Base-by-base conservation (phyloP, 64 coral and sea anemone genomes). In the Dendronephthya gigantea region DNA sequence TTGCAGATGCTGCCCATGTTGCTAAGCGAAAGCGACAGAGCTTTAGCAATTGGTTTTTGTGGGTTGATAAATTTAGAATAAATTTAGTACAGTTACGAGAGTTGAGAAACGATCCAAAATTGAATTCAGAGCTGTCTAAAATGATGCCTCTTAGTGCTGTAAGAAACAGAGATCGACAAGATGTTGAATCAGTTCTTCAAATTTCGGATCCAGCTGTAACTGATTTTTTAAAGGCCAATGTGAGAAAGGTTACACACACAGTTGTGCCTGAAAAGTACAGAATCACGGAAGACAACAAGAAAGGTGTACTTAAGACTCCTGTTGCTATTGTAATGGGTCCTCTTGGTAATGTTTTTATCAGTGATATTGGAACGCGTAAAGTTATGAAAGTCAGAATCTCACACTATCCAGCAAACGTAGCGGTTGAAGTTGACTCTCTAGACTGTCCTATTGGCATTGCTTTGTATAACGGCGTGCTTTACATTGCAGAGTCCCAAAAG, bases 41-140 rank as follows among this genome's bases (percentile, higher is more conserved):
- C n/a, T n/a, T n/a, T n/a, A n/a, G n/a, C 35, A 88, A 82, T 43
- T 88, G 86, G 86, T 88, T 25, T n/a, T 68, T 88, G 12, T 32
- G 82, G 2, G 70, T 88, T 0, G 37, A 88, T 55, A 40, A 40
- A 23, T 45, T n/a, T 7, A 1, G 86, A 88, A 50, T 88, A 41
- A 88, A 88, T 88, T 68, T 36, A 19, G 86, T 88, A 40, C 86
- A 88, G 25, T 23, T 88, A 6, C 41, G 72, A 9, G 49, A 68
- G 39, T 49, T 88, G 15, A 88, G 86, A 88, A 88, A 88, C 70
- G 70, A 88, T 23, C 70, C 70, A 25, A 40, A 28, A 2, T 16
- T 76, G 2, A 37, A 30, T 19, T 39, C 40, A 25, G 22, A 87
- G 33, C 23, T 87, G 13, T 8, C 35, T 13, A 17, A 19, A 6